Conservation (phyloP, 2,797 vertebrate species). For the Petrocephalus sullivani region DNA sequence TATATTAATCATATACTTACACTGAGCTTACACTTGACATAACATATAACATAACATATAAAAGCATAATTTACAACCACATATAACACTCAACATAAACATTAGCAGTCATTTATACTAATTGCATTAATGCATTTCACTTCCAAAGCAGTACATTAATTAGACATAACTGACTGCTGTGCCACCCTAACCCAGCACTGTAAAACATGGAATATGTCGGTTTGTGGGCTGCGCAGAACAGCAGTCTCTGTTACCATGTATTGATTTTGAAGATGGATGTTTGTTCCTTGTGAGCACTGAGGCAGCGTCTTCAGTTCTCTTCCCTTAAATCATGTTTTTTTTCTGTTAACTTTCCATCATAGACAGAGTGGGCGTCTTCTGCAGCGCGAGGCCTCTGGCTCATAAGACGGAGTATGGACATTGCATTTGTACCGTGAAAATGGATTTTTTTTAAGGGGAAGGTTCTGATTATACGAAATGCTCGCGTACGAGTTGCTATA, state of each 20-base stretch:
- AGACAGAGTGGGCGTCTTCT: not conserved
- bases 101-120: not conserved
- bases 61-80: too few relatives aligned
- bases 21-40: not conserved
- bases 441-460: not conserved
- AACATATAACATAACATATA: not conserved
- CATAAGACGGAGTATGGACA: not conserved
- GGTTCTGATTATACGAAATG: not conserved
- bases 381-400: not conserved
- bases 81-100: not conserved
- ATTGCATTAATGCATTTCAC: not conserved
- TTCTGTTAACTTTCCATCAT: not conserved
- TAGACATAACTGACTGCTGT: not conserved
- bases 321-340: not conserved
- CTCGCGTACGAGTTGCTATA: not conserved
- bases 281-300: not conserved
- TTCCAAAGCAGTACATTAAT: conserved; percentile 2
- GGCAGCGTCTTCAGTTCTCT: not conserved
- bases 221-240: conserved; percentile 36
- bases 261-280: not conserved
- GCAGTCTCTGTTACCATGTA: not conserved
- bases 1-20: not conserved
- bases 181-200: too few relatives aligned
- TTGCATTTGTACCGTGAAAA: not conserved
- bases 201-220: conserved; percentile 14